Percentiles rank a stretch among this genome's conserved stretches.
Conservation (phyloP, 2,888 invertebrate species). For the Blastobasis lacticolella region DNA sequence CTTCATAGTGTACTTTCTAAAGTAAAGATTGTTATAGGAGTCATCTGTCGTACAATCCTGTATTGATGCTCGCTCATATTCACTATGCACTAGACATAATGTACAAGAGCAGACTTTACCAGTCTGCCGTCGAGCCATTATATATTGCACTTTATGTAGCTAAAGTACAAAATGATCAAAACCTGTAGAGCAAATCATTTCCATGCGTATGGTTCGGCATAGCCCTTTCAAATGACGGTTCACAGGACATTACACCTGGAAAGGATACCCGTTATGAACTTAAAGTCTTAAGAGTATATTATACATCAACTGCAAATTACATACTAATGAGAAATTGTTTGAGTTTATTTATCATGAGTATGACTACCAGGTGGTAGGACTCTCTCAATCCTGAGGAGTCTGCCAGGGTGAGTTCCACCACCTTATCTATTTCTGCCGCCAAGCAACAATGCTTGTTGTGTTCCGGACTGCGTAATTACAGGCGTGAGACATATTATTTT, state of each 20-base stretch:
- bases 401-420: too few relatives aligned
- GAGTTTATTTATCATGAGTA: too few relatives aligned
- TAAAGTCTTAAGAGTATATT: too few relatives aligned
- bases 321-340: too few relatives aligned
- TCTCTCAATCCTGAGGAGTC: too few relatives aligned
- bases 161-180: constrained; percentile 9
- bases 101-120: constrained; percentile 34
- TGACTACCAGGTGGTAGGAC: too few relatives aligned
- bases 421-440: too few relatives aligned
- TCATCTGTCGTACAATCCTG: constrained; percentile 23
- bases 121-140: constrained; percentile 15
- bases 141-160: constrained; percentile 24
- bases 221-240: constrained; percentile 15
- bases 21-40: constrained; percentile 33
- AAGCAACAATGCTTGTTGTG: too few relatives aligned
- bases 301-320: too few relatives aligned
- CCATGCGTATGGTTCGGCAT: constrained; percentile 15
- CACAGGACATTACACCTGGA: constrained; percentile 16
- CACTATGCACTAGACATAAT: constrained; percentile 31
- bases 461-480: too few relatives aligned
- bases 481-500: too few relatives aligned
- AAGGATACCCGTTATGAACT: not conserved
- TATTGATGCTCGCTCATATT: constrained; percentile 28
- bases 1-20: constrained; percentile 32
- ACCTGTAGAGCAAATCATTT: constrained; percentile 13